phyloP scores from a whole-genome alignment of 2,797 vertebrate species.

The Rousettus madagascariensis region DNA sequence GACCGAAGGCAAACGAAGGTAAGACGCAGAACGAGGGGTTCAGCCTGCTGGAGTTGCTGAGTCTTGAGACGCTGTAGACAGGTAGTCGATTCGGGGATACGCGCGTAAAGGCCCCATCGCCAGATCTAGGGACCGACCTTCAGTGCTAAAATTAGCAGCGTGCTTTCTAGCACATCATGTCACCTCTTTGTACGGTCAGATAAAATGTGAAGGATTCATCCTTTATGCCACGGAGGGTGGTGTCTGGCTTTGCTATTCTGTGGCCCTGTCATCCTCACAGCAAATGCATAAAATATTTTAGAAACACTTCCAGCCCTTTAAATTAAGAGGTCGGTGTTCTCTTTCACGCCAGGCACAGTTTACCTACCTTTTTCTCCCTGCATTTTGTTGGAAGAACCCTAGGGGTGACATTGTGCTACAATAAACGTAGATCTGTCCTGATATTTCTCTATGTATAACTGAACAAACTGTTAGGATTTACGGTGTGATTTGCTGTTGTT shows the following conservation, averaged over 20 bases:
- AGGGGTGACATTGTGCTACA: neutral
- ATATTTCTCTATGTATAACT: neutral
- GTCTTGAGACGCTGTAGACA: fast-evolving
- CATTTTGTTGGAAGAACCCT: neutral
- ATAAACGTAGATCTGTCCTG: neutral
- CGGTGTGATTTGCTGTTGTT: neutral
- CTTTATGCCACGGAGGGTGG: neutral
- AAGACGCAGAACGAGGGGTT: fast-evolving
- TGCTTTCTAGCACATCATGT: neutral
- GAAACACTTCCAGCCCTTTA: neutral
- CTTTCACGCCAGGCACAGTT: neutral
- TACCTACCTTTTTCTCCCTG: neutral
- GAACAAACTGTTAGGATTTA: neutral
- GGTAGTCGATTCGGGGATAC: neutral
- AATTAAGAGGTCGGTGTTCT: neutral
- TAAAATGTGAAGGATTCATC: neutral
- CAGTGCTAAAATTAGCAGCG: neutral
- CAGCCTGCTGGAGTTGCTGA: fast-evolving
- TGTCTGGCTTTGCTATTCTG: neutral
- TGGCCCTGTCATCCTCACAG: neutral
- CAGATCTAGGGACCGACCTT: neutral
- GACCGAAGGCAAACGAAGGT: no score
- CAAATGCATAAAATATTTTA: neutral
- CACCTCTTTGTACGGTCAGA: neutral
- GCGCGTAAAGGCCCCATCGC: neutral